phyloP scores from a whole-genome alignment of 2,113 vertebrate genomes.

The Butastur rufipennis region DNA sequence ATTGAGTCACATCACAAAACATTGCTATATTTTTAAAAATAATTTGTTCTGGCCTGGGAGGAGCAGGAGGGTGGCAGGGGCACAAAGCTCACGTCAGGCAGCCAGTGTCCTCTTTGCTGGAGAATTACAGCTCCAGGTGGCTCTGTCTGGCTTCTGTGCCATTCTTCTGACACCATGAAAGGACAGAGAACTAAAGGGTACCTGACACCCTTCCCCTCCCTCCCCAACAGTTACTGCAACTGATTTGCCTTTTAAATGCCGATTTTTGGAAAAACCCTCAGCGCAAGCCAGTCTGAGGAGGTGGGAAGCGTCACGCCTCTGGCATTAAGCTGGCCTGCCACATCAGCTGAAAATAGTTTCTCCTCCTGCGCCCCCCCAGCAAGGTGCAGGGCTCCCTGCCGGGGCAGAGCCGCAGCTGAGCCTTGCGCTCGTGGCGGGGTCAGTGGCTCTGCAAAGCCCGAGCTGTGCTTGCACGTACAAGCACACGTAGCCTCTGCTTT shows the following conservation, averaged over 20 bases:
- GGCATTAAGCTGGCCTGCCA: not conserved
- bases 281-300: not conserved
- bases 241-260: not conserved
- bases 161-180: not conserved
- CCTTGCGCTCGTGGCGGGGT: rapidly evolving
- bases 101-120: not conserved
- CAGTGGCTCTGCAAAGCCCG: not conserved
- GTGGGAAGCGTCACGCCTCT: not conserved
- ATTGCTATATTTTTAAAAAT: not conserved
- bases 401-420: not conserved
- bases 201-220: not conserved
- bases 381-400: not conserved
- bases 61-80: not conserved
- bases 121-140: not conserved
- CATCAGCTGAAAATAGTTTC: not conserved
- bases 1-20: not conserved
- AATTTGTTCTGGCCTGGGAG: not conserved
- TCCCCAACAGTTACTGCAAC: not conserved
- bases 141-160: not conserved
- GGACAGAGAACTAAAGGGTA: not conserved
- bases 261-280: not conserved
- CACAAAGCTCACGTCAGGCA: not conserved
- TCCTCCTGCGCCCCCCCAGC: not conserved
- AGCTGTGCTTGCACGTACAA: rapidly evolving
- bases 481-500: not conserved